These are phyloP conservation scores for Poeciliopsis retropinna DNA, from an alignment of 2,113 vertebrate species.

Conservation along the genomic window DNA sequence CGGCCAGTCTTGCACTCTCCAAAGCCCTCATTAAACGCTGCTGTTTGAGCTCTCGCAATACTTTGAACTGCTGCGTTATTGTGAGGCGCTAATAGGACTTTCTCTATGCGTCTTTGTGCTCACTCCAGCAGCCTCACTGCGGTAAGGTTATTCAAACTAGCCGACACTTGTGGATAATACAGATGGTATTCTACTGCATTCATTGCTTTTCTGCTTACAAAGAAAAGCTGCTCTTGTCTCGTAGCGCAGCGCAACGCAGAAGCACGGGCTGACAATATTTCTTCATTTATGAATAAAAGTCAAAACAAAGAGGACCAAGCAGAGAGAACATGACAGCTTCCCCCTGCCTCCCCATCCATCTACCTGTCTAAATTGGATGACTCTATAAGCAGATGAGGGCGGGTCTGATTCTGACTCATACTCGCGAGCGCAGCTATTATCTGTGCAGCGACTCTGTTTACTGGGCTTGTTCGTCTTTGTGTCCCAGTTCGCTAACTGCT, in stretches of 20 bases:
- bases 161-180: conserved; percentile 4
- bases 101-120: conserved; percentile 1
- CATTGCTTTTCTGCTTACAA: neutral
- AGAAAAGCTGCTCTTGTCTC: no score
- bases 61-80: no score
- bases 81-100: neutral
- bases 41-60: neutral
- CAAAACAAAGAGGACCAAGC: neutral
- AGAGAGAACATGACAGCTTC: neutral
- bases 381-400: neutral
- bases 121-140: conserved; percentile 20
- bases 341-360: neutral
- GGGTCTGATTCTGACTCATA: neutral
- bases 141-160: conserved; percentile 19
- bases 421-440: neutral
- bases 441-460: neutral
- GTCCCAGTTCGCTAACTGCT: neutral
- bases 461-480: neutral
- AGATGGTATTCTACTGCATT: neutral
- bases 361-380: neutral
- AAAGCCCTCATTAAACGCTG: conserved; percentile 14
- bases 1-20: conserved; percentile 5
- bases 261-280: neutral
- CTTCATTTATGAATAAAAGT: neutral
- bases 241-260: no score